Conservation (phyloP, 2,888 invertebrate species). For the Oligia fasciuncula region DNA sequence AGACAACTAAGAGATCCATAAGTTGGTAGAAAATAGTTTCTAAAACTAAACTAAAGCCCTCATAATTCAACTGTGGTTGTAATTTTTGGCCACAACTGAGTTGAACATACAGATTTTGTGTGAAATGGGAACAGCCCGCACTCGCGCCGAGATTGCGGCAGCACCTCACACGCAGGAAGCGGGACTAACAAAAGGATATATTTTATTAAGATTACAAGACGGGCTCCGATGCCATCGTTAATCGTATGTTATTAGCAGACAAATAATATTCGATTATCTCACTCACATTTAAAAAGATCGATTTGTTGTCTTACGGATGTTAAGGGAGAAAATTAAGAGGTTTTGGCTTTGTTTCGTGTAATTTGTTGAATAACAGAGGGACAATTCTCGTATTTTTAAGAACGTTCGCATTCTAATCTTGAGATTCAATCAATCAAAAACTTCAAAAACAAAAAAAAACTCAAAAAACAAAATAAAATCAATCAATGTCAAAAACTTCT, state of each 20-base stretch:
- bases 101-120: not conserved
- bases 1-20: no score
- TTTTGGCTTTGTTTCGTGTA: not conserved
- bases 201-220: slow-evolving; percentile 60
- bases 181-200: slow-evolving; percentile 64
- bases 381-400: not conserved
- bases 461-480: no score
- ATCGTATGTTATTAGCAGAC: slow-evolving; percentile 58
- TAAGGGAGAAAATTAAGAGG: not conserved
- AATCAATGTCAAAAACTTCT: no score
- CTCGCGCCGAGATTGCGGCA: slow-evolving; percentile 52
- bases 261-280: slow-evolving; percentile 56
- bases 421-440: not conserved
- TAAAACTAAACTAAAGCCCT: not conserved
- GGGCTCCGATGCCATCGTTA: slow-evolving; percentile 52
- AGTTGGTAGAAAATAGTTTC: no score
- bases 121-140: slow-evolving; percentile 36
- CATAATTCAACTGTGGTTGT: not conserved
- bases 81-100: not conserved
- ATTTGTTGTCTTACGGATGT: slow-evolving; percentile 19
- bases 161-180: slow-evolving; percentile 48
- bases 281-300: slow-evolving; percentile 38
- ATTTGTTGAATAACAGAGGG: no score
- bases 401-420: not conserved
- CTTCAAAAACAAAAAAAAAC: no score